Conservation (phyloP, 2,113 vertebrate genomes). For the Chionomys nivalis region DNA sequence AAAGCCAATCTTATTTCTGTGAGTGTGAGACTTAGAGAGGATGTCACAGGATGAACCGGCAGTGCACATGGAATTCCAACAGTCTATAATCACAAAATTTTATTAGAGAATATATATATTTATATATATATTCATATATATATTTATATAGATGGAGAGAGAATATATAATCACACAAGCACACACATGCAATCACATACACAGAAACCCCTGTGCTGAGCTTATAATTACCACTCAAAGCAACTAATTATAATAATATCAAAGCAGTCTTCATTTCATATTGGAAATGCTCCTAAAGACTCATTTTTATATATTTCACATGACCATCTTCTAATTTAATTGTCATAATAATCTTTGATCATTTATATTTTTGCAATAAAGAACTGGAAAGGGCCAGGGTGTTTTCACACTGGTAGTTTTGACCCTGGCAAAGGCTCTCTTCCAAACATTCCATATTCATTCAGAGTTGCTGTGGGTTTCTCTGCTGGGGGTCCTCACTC, state of each 20-base stretch:
- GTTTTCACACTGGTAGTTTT: slow-evolving; percentile 41
- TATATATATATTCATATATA: neutral
- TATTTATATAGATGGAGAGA: too few relatives aligned
- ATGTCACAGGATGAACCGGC: slow-evolving; percentile 40
- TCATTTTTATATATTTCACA: slow-evolving; percentile 13
- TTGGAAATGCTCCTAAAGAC: neutral
- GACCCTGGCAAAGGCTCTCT: slow-evolving; percentile 21
- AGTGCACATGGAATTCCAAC: slow-evolving; percentile 19
- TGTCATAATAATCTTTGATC: slow-evolving; percentile 8
- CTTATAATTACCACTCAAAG: neutral
- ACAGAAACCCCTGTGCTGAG: neutral
- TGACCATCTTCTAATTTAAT: neutral
- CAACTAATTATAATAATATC: neutral
- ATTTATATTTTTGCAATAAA: slow-evolving; percentile 40
- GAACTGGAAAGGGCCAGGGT: neutral
- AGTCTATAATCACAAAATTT: slow-evolving; percentile 35
- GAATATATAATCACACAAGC: neutral
- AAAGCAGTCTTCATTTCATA: neutral
- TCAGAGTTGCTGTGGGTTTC: slow-evolving; percentile 25
- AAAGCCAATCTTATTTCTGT: slow-evolving; percentile 71
- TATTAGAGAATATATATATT: neutral
- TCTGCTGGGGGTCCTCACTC: neutral
- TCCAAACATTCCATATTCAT: neutral
- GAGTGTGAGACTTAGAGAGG: slow-evolving; percentile 63
- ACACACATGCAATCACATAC: neutral